These are phyloP conservation scores for Atherinomorus stipes DNA, from an alignment of 2,113 vertebrate species.

Conservation along the genomic window DNA sequence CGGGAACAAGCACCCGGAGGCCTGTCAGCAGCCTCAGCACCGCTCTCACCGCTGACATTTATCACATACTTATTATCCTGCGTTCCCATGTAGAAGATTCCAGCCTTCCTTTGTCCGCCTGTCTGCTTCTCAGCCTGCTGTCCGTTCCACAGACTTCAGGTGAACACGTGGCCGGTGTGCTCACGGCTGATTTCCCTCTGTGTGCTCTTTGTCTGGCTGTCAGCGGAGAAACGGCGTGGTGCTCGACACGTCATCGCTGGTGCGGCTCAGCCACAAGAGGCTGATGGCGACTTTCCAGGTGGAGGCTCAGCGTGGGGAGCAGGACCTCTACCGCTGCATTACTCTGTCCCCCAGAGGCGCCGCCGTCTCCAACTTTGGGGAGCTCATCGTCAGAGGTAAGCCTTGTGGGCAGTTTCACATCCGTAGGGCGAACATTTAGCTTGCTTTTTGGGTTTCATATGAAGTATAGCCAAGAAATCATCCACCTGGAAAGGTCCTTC, in stretches of 20 bases:
- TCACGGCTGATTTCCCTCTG: slow-evolving; percentile 15
- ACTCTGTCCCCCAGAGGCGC: slow-evolving; percentile 89
- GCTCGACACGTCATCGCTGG: slow-evolving; percentile 80
- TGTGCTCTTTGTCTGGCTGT: slow-evolving; percentile 20
- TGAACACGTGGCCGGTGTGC: slow-evolving; percentile 21
- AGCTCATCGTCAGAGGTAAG: slow-evolving; percentile 95
- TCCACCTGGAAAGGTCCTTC: too few relatives aligned
- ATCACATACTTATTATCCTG: slow-evolving; percentile 56
- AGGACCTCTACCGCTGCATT: slow-evolving; percentile 94
- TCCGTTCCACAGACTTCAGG: slow-evolving; percentile 34
- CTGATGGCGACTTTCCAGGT: slow-evolving; percentile 92
- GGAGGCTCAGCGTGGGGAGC: slow-evolving; percentile 83
- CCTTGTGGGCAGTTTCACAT: not conserved
- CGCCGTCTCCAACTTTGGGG: slow-evolving; percentile 94
- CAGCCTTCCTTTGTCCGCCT: slow-evolving; percentile 40
- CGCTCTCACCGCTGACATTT: slow-evolving; percentile 51
- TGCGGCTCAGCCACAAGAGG: slow-evolving; percentile 89
- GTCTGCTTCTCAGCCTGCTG: slow-evolving; percentile 19
- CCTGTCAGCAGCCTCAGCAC: slow-evolving; percentile 31
- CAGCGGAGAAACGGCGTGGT: slow-evolving; percentile 89
- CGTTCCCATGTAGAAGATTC: slow-evolving; percentile 42
- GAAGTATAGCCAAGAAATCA: too few relatives aligned
- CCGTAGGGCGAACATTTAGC: not conserved
- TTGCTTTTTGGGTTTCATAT: too few relatives aligned
- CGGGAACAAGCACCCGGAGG: slow-evolving; percentile 25